These are phyloP conservation scores for Brachyalestes nurse DNA, from an alignment of 2,797 vertebrate species.

Conservation along the genomic window DNA sequence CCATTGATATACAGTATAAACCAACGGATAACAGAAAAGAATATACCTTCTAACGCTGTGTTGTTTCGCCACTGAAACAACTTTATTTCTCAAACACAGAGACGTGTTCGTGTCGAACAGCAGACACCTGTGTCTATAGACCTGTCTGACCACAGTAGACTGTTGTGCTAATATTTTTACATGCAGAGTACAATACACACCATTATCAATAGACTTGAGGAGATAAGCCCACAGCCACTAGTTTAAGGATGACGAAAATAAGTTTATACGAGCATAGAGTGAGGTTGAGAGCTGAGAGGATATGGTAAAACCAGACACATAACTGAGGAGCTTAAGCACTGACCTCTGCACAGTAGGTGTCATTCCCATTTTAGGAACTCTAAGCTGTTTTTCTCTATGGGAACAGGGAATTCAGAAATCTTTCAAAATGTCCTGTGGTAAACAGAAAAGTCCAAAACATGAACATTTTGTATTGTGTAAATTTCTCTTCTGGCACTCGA, in stretches of 20 bases:
- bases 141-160: conserved; percentile 14
- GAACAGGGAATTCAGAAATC: too few relatives aligned
- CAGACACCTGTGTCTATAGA: conserved; percentile 30
- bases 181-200: background rate
- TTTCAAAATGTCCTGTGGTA: too few relatives aligned
- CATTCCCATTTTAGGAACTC: too few relatives aligned
- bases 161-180: background rate
- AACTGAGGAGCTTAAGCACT: too few relatives aligned
- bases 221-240: background rate
- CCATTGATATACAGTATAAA: conserved; percentile 16
- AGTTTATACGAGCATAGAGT: background rate
- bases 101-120: background rate
- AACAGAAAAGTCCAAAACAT: too few relatives aligned
- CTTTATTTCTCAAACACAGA: background rate
- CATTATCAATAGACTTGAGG: conserved; percentile 15
- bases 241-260: conserved; percentile 9
- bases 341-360: too few relatives aligned
- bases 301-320: too few relatives aligned
- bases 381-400: too few relatives aligned
- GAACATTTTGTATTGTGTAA: too few relatives aligned
- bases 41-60: background rate
- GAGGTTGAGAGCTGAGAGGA: too few relatives aligned
- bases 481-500: too few relatives aligned
- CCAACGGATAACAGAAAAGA: background rate
- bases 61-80: background rate